Evolutionary conservation across 2,888 invertebrate genomes (phyloP).

Genomic region (Agrochola lota): DNA sequence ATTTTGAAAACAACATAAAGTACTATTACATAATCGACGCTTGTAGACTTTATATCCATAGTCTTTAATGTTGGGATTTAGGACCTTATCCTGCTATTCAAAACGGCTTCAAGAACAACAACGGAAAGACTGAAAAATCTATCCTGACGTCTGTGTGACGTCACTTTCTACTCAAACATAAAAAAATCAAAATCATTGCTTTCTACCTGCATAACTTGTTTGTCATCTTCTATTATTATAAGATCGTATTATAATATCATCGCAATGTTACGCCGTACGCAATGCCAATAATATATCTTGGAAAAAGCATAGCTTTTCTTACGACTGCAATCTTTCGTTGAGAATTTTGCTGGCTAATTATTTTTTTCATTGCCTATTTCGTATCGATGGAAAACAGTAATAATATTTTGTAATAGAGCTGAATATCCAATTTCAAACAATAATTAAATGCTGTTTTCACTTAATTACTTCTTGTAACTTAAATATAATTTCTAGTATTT

Average conservation of each 20-base stretch:
- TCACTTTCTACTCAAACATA: background rate
- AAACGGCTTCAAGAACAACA: background rate
- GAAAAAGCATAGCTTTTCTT: background rate
- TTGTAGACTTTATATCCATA: background rate
- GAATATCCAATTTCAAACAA: constrained; percentile 5
- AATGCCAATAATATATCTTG: background rate
- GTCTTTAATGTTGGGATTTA: background rate
- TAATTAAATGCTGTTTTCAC: background rate
- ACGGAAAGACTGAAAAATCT: background rate
- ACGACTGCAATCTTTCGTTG: background rate
- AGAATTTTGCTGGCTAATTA: background rate
- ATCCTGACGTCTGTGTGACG: background rate
- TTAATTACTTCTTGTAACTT: constrained; percentile 1
- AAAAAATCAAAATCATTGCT: background rate
- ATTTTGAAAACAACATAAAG: background rate
- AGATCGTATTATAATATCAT: background rate
- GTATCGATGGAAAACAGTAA: background rate
- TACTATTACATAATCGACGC: background rate
- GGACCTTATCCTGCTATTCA: background rate
- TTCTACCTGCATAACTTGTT: background rate
- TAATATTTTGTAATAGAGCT: constrained; percentile 4
- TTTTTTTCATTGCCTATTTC: background rate
- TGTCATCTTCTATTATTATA: background rate
- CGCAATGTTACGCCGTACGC: background rate
- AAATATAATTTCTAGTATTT: background rate